Base-by-base conservation (phyloP, 2,888 invertebrate genomes). In the Cephus nigrinus region DNA sequence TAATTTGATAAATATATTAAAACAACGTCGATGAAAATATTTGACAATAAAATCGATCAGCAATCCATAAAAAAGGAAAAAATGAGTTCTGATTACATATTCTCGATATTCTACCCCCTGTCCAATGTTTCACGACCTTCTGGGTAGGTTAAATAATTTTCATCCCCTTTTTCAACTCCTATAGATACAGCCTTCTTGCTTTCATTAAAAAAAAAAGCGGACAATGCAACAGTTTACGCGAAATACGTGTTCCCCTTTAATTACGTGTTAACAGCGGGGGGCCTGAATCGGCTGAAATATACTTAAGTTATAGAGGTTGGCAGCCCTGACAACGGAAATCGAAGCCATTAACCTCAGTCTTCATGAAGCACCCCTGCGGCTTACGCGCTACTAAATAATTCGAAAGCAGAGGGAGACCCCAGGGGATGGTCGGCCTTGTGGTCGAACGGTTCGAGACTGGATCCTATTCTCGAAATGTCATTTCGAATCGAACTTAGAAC, bases 361-460 rank as follows among this genome's bases (percentile, higher is more conserved):
- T 82, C 78, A 40, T 76, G 80, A 77, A 81, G 80, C 81, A 81
- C 82, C 82, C 81, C 85, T 82, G 83, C 82, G 86, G 86, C 85
- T 86, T 86, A 88, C 86, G 86, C 82, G 81, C 80, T 83, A 82
- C 88, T 89, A 88, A 89, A 88, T 89, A 89, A 89, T 89, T 89
- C 87, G 79, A 78, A 77, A 72, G 73, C 75, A 68, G 73, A 55
- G 55, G 15, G 55, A 55, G 55, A 55, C 55, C 23, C 55, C 55
- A 5, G 23, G 23, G 55, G 55, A 55, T 69, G 68, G 36, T 75
- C 73, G 71, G 75, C 68, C 74, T 75, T 72, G 78, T 71, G 76
- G n/a, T 68, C 35, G 78, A 76, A 77, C 77, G 82, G 79, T 82
- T 81, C 83, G 79, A 84, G 78, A 81, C 79, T 81, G 79, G 80